Conservation (phyloP, 2,888 invertebrate species). For the Cabera pusaria region DNA sequence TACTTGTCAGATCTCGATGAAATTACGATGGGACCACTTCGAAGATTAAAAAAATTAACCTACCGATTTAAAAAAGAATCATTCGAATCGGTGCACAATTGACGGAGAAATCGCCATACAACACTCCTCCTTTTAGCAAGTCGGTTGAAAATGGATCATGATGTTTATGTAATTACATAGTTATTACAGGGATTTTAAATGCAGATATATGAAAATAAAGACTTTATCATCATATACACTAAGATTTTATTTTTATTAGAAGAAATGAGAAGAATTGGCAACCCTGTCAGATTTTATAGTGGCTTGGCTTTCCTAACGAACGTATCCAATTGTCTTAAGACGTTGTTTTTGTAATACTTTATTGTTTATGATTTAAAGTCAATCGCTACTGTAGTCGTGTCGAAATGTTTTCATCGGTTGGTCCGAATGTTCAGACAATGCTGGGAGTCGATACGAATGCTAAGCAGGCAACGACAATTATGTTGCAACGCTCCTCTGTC, state of each 20-base stretch:
- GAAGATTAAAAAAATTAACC: no score
- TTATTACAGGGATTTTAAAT: no score
- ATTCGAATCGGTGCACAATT: no score
- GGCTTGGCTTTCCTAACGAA: constrained; percentile 10
- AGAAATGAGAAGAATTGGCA: neutral
- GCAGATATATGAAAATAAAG: no score
- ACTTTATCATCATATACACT: neutral
- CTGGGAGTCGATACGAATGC: constrained; percentile 21
- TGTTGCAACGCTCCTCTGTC: constrained; percentile 18
- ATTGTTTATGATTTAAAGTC: constrained; percentile 24
- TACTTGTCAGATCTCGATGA: no score
- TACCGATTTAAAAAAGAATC: no score
- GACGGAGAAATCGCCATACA: no score
- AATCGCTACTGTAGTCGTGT: constrained; percentile 22
- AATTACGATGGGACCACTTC: no score
- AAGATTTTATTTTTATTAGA: neutral
- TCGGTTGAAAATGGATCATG: no score
- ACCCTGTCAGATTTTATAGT: neutral
- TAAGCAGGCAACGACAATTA: constrained; percentile 16
- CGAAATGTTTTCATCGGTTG: constrained; percentile 27
- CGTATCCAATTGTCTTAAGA: constrained; percentile 4
- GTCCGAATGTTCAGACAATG: constrained; percentile 25
- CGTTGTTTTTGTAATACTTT: constrained; percentile 22
- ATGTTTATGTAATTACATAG: no score
- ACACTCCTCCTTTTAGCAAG: no score